phyloP scores from a whole-genome alignment of 2,113 vertebrate genomes.

The Otus sunia region DNA sequence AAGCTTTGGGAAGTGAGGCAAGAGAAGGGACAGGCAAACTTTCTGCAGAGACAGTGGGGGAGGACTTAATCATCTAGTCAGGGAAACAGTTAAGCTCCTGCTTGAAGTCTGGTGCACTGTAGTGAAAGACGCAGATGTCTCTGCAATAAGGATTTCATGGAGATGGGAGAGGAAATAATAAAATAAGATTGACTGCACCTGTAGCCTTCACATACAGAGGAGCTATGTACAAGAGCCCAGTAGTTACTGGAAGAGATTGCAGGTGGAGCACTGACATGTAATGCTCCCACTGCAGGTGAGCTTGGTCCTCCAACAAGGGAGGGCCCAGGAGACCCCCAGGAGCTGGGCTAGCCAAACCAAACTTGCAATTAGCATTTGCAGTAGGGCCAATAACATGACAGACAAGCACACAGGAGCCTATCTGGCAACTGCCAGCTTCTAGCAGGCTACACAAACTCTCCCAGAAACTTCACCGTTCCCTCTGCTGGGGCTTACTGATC shows the following conservation, averaged over 20 bases:
- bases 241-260: background rate
- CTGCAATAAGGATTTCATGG: background rate
- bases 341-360: background rate
- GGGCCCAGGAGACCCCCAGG: background rate
- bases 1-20: background rate
- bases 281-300: background rate
- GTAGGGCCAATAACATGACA: background rate
- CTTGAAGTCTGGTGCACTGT: background rate
- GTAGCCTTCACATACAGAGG: background rate
- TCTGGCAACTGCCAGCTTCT: background rate
- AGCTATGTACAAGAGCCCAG: background rate
- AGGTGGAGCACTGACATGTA: background rate
- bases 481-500: background rate
- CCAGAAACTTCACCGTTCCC: background rate
- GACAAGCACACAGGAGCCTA: background rate
- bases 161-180: background rate
- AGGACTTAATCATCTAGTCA: background rate
- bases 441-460: background rate
- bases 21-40: background rate
- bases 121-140: background rate
- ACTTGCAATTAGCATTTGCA: background rate
- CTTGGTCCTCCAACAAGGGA: background rate
- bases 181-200: background rate
- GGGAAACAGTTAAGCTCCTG: background rate
- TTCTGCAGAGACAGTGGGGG: background rate